These are phyloP conservation scores for Eustalomyia histrio DNA, from an alignment of 2,888 invertebrate genomes.

Conservation along the genomic window DNA sequence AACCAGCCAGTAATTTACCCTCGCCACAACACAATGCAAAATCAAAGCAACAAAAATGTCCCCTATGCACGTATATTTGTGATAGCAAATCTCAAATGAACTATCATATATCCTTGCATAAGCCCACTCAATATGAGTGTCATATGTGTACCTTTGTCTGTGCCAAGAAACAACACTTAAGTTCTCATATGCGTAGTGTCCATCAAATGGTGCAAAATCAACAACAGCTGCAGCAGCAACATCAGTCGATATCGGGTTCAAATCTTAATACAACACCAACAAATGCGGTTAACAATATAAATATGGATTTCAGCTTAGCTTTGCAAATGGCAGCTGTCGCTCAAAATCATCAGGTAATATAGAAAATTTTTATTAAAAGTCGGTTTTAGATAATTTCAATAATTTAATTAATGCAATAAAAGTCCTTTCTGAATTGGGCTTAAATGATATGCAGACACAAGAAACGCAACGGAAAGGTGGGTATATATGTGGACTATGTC, in stretches of 20 bases:
- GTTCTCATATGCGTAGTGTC: slow-evolving; percentile 88
- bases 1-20: slow-evolving; percentile 16
- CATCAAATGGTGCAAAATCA: slow-evolving; percentile 71
- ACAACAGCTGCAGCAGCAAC: slow-evolving; percentile 27
- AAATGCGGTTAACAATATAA: slow-evolving; percentile 48
- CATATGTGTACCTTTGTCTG: slow-evolving; percentile 90
- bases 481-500: too few species aligned
- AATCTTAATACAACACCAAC: slow-evolving; percentile 27
- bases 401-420: too few species aligned
- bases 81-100: slow-evolving; percentile 92
- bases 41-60: slow-evolving; percentile 87
- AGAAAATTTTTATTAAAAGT: neutral
- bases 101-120: slow-evolving; percentile 92
- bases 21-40: slow-evolving; percentile 69
- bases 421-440: too few species aligned
- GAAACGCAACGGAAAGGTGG: too few species aligned
- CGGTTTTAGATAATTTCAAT: too few species aligned
- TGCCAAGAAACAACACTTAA: slow-evolving; percentile 88
- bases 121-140: slow-evolving; percentile 84
- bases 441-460: too few species aligned
- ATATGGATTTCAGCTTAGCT: slow-evolving; percentile 72
- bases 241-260: neutral
- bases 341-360: slow-evolving; percentile 74
- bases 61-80: slow-evolving; percentile 90
- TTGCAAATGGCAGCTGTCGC: slow-evolving; percentile 73